Conservation (phyloP, 2,113 vertebrate genomes). For the Amia ocellicauda region DNA sequence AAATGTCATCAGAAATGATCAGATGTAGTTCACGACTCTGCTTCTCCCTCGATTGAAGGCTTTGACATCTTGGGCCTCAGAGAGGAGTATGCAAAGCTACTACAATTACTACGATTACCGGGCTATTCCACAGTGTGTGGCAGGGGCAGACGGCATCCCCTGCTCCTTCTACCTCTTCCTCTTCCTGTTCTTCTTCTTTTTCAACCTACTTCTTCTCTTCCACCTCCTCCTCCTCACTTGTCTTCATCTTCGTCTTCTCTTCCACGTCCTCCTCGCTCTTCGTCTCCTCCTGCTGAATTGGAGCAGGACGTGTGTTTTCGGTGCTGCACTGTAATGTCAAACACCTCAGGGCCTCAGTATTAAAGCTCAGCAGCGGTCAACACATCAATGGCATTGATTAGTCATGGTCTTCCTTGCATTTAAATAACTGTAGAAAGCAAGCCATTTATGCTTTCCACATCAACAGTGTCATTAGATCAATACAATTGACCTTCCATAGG, state of each 20-base stretch:
- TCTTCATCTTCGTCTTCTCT: too few species aligned
- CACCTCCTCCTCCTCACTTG: too few species aligned
- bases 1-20: conserved; percentile 22
- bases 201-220: conserved; percentile 31
- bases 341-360: not conserved
- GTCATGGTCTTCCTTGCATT: conserved; percentile 58
- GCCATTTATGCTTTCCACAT: conserved; percentile 50
- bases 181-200: conserved; percentile 23
- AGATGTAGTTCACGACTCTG: too few species aligned
- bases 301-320: too few species aligned
- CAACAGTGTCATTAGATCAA: conserved; percentile 60
- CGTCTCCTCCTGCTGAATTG: too few species aligned
- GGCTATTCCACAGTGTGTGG: too few species aligned
- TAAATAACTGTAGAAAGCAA: conserved; percentile 51
- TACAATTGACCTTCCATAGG: conserved; percentile 49
- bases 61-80: too few species aligned
- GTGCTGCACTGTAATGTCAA: not conserved
- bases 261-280: too few species aligned
- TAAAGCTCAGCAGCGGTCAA: conserved; percentile 27
- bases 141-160: conserved; percentile 32
- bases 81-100: too few species aligned
- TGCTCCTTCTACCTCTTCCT: conserved; percentile 25
- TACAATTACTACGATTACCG: too few species aligned
- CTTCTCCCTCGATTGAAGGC: too few species aligned
- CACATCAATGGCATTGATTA: conserved; percentile 61